phyloP scores from a whole-genome alignment of 2,113 vertebrate species.

The Thermophis baileyi region DNA sequence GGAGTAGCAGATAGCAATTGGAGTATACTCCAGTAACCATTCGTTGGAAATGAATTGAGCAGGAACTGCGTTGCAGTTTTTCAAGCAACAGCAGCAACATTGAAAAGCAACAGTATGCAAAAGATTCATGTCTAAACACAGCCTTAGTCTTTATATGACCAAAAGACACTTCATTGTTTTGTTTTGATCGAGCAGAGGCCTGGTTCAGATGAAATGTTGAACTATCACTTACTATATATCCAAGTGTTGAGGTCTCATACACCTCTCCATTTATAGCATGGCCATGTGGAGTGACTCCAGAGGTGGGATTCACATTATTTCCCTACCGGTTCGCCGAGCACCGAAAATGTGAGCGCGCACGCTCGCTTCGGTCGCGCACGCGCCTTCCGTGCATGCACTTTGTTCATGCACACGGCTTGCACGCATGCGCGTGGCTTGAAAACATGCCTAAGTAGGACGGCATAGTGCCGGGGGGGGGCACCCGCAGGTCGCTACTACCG shows the following conservation, averaged over 20 bases:
- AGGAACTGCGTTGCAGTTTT: neutral
- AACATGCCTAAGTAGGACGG: no score
- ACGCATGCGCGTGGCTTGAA: no score
- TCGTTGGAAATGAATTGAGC: neutral
- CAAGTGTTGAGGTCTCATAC: neutral
- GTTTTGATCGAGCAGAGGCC: neutral
- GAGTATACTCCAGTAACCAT: neutral
- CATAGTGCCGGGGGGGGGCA: no score
- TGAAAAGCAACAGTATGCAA: neutral
- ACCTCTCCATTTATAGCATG: neutral
- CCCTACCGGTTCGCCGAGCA: no score
- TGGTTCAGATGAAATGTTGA: neutral
- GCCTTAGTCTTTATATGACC: neutral
- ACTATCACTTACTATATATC: neutral
- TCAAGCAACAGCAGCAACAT: neutral
- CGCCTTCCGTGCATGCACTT: no score
- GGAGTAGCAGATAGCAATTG: neutral
- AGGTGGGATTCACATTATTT: no score
- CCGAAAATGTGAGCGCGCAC: no score
- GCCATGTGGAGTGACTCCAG: neutral
- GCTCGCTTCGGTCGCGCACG: no score
- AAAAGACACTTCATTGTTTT: neutral
- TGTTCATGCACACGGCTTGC: no score
- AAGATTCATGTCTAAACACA: neutral
- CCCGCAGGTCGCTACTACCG: no score